phyloP scores from a whole-genome alignment of 2,113 vertebrate species.

The Melanerpes aurifrons region DNA sequence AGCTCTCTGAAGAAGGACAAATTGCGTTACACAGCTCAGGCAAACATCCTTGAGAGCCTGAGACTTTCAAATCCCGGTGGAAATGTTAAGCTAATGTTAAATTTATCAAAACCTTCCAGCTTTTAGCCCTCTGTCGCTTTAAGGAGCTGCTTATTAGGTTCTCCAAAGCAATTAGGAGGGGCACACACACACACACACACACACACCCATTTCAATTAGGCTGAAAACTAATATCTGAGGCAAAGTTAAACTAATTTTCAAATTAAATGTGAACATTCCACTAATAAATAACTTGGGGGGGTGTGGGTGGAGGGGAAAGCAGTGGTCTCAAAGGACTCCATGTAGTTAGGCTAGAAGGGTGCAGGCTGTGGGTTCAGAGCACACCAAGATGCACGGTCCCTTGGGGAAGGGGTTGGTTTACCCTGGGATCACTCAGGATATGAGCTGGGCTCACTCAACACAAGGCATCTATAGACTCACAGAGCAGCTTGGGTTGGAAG shows the following conservation, averaged over 20 bases:
- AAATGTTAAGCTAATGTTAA: constrained; percentile 41
- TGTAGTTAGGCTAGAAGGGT: accelerated
- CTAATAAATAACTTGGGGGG: not conserved
- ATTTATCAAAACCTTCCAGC: constrained; percentile 40
- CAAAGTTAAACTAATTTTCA: not conserved
- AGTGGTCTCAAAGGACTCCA: not conserved
- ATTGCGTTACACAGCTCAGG: not conserved
- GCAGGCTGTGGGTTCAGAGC: accelerated
- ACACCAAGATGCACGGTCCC: accelerated
- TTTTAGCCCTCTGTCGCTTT: constrained; percentile 23
- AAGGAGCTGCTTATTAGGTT: constrained; percentile 2
- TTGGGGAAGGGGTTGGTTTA: not conserved
- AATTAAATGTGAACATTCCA: not conserved
- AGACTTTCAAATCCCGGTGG: not conserved
- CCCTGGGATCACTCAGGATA: accelerated
- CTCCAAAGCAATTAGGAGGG: constrained; percentile 33
- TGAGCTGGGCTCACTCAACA: accelerated
- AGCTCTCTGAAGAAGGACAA: not conserved
- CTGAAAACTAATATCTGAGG: not conserved
- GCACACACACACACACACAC: no score
- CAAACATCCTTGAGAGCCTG: not conserved
- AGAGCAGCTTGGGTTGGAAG: not conserved
- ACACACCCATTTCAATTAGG: not conserved
- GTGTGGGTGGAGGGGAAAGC: not conserved
- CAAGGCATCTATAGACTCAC: not conserved